phyloP scores from a whole-genome alignment of 2,113 vertebrate genomes.

The Mesocricetus auratus region DNA sequence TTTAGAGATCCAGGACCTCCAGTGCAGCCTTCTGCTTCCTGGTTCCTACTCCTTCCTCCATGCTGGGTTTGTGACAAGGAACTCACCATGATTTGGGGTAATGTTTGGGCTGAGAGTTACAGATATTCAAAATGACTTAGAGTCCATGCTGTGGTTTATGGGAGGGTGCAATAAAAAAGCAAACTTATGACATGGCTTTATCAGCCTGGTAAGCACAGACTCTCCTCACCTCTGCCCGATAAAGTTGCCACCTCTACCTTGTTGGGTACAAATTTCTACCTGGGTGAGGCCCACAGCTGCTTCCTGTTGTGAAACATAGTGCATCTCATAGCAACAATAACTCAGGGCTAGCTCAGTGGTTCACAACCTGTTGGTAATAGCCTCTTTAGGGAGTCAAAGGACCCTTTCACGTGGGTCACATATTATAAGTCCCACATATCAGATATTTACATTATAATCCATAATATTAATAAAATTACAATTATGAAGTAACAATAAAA shows the following conservation, averaged over 20 bases:
- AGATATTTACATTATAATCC: too few relatives aligned
- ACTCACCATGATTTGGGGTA: background rate
- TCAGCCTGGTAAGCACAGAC: background rate
- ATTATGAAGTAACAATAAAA: too few relatives aligned
- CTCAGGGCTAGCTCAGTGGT: too few relatives aligned
- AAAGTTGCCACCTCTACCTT: background rate
- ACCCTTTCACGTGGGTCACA: too few relatives aligned
- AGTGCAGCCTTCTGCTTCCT: background rate
- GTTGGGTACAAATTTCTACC: background rate
- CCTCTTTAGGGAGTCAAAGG: too few relatives aligned
- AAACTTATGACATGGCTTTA: background rate
- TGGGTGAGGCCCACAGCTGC: background rate
- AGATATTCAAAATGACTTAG: background rate
- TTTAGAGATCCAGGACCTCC: background rate
- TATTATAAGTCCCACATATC: too few relatives aligned
- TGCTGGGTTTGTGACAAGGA: background rate
- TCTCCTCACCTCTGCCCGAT: background rate
- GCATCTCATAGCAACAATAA: background rate
- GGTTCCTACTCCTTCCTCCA: background rate
- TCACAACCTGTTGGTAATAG: too few relatives aligned
- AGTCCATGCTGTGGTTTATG: background rate
- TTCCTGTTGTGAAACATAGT: background rate
- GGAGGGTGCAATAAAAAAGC: background rate
- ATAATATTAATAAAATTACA: too few relatives aligned
- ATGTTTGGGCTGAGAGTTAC: background rate